Evolutionary conservation across 1,140 invertebrate genomes (phyloP).

Genomic region (Eupristina koningsbergeri): DNA sequence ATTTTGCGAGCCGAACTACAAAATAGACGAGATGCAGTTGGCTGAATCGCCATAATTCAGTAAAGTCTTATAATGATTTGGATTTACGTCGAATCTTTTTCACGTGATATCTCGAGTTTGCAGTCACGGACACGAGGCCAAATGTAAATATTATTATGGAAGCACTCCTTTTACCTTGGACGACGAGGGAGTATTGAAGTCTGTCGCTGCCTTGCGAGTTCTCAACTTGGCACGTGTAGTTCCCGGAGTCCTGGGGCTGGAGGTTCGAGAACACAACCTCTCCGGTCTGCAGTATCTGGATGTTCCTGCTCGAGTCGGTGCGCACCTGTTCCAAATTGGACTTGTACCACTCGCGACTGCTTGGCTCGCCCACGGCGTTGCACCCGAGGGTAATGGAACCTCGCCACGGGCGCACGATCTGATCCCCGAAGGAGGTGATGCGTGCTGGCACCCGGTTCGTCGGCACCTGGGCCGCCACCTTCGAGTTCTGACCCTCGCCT

Average conservation of each 20-base stretch:
- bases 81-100: neutral
- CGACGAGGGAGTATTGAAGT: conserved; percentile 76
- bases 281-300: conserved; percentile 77
- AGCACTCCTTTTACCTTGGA: conserved; percentile 71
- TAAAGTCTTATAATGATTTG: neutral
- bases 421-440: conserved; percentile 81
- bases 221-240: conserved; percentile 84
- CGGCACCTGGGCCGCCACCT: conserved; percentile 78
- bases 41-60: neutral
- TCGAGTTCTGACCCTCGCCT: conserved; percentile 83
- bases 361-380: conserved; percentile 79
- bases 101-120: neutral
- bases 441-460: conserved; percentile 78
- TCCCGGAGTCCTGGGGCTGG: conserved; percentile 79
- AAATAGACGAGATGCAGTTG: neutral
- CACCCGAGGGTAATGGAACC: conserved; percentile 78
- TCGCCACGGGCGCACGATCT: conserved; percentile 78
- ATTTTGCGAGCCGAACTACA: neutral
- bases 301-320: conserved; percentile 74
- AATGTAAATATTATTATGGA: neutral
- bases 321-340: conserved; percentile 66
- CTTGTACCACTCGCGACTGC: conserved; percentile 79
- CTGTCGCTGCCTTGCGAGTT: conserved; percentile 82
- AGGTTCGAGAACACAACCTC: conserved; percentile 79
- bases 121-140: neutral